Evolutionary conservation across 2,888 invertebrate species (phyloP).

Genomic region (Drosophila paranaensis): DNA sequence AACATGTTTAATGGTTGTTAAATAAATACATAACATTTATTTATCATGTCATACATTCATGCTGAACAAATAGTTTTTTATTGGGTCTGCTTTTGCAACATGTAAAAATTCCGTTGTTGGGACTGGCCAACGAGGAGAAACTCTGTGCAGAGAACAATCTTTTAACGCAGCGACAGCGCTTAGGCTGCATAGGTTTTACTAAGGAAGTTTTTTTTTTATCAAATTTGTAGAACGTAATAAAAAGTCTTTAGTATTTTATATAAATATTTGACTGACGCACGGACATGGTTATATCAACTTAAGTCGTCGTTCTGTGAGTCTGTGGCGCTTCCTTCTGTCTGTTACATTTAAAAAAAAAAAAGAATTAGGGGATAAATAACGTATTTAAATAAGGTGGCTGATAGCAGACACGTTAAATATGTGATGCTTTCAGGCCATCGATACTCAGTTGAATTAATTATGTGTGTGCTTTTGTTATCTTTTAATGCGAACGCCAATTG

Average conservation of each 20-base stretch:
- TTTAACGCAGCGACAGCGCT: too few species aligned
- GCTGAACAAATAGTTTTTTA: background rate
- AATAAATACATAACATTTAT: background rate
- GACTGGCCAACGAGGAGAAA: background rate
- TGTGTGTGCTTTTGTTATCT: background rate
- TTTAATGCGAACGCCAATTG: background rate
- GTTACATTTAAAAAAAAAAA: too few species aligned
- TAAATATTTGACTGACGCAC: too few species aligned
- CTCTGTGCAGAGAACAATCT: background rate
- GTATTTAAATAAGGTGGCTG: background rate
- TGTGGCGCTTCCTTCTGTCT: too few species aligned
- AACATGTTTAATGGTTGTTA: conserved; percentile 1
- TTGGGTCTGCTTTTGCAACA: background rate
- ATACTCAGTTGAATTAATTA: background rate
- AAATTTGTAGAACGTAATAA: too few species aligned
- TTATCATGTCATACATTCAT: background rate
- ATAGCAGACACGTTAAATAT: background rate
- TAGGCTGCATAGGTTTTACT: too few species aligned
- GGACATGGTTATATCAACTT: too few species aligned
- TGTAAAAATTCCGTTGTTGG: background rate
- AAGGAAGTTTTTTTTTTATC: too few species aligned
- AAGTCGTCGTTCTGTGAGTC: too few species aligned
- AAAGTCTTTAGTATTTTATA: too few species aligned
- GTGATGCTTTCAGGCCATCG: background rate
- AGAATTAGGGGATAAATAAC: background rate